Base-by-base conservation (phyloP, 2,888 invertebrate genomes). In the Cephus runcator region DNA sequence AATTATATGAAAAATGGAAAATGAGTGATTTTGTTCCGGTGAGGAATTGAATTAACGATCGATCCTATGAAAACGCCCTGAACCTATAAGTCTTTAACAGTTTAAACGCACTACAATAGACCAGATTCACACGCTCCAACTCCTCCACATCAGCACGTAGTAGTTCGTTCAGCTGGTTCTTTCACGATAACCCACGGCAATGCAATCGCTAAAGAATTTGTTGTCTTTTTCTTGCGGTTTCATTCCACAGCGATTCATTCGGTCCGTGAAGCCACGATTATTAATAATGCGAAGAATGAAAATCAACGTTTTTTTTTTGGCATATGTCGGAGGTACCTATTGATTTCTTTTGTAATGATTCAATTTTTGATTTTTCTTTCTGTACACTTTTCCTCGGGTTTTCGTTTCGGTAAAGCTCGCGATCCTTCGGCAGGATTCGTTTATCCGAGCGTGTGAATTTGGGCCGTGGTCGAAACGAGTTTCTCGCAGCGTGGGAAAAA, bases 401-500 rank as follows among this genome's bases (percentile, higher is more conserved):
- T 56, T 56, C 23, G 56, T 23, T 56, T 56, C 56, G 23, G 6
- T 23, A 56, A 56, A 56, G 56, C 23, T 56, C 56, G 56, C 56
- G 23, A 56, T 56, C 23, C 56, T 56, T 56, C 23, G 56, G 23
- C 15, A 71, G 15, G 80, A 76, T 82, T 76, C 78, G 76, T 71
- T 78, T 69, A 76, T 69, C 73, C 68, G 77, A 83, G 85, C 85
- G 85, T 85, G 85, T 83, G 85, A 85, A 85, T 85, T 85, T 85
- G 82, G 85, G 82, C 83, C 80, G 84, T 81, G 81, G 85, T 85
- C 84, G 36, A 85, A 83, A 84, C 82, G 80, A 84, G 85, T 85
- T 85, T 84, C 81, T 84, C 80, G 81, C 84, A 82, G 83, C 85
- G 85, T 85, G 85, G 84, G 85, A 85, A 84, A 83, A 84, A 73